Percentiles rank a stretch among this genome's conserved stretches.
These are phyloP conservation scores for Gonatopus flavifemur DNA, from an alignment of 1,140 invertebrate genomes.

Conservation along the genomic window DNA sequence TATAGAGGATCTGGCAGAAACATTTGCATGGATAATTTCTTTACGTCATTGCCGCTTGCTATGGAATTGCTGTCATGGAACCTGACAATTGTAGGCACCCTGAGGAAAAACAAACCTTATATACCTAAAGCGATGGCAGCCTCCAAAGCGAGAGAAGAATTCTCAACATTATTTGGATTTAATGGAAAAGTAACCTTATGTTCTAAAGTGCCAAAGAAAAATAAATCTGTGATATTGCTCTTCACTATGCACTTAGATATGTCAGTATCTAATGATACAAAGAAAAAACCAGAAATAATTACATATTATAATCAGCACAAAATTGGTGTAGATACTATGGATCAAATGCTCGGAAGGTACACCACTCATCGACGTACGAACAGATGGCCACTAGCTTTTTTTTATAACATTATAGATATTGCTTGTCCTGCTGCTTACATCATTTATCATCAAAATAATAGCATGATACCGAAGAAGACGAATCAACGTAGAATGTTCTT, in stretches of 20 bases:
- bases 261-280: slow-evolving; percentile 15
- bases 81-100: slow-evolving; percentile 33
- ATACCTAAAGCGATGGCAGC: slow-evolving; percentile 28
- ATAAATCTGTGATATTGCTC: slow-evolving; percentile 29
- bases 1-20: slow-evolving; percentile 24
- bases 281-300: slow-evolving; percentile 45
- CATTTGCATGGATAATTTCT: slow-evolving; percentile 30
- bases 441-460: slow-evolving; percentile 20
- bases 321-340: slow-evolving; percentile 50
- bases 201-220: slow-evolving; percentile 34
- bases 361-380: slow-evolving; percentile 53
- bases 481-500: slow-evolving; percentile 13
- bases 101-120: slow-evolving; percentile 33
- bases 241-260: slow-evolving; percentile 32
- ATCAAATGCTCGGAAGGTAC: slow-evolving; percentile 56
- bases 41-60: slow-evolving; percentile 24
- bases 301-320: slow-evolving; percentile 52
- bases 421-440: slow-evolving; percentile 36
- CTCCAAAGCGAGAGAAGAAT: slow-evolving; percentile 9
- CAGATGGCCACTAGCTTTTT: slow-evolving; percentile 59
- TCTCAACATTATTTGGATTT: slow-evolving; percentile 33
- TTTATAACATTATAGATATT: slow-evolving; percentile 58
- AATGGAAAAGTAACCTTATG: slow-evolving; percentile 28
- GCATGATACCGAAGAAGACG: slow-evolving; percentile 8
- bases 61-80: slow-evolving; percentile 21